These are phyloP conservation scores for Plutella xylostella DNA, from an alignment of 2,888 invertebrate genomes.

Conservation along the genomic window DNA sequence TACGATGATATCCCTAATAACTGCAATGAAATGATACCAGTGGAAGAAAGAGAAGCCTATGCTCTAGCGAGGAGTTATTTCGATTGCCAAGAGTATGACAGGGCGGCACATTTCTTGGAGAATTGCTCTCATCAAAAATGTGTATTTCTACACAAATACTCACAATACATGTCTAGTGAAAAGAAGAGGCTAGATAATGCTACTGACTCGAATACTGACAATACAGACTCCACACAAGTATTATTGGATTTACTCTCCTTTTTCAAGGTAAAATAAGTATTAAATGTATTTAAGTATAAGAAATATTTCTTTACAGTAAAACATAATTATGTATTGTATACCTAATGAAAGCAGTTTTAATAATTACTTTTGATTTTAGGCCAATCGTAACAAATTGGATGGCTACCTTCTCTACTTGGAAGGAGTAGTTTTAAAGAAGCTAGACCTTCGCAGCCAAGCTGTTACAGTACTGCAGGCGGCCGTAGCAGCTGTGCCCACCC, in stretches of 20 bases:
- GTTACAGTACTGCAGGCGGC: slow-evolving; percentile 83
- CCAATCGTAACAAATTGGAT: slow-evolving; percentile 79
- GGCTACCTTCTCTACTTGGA: slow-evolving; percentile 90
- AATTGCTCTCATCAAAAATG: slow-evolving; percentile 77
- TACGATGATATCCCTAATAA: slow-evolving; percentile 56
- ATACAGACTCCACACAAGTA: slow-evolving; percentile 53
- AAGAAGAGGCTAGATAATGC: slow-evolving; percentile 88
- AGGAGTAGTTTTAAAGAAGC: slow-evolving; percentile 89
- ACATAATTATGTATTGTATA: background rate
- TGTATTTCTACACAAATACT: slow-evolving; percentile 87
- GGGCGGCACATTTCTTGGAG: slow-evolving; percentile 84
- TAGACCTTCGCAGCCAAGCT: slow-evolving; percentile 84
- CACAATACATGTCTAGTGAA: slow-evolving; percentile 89
- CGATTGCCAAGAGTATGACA: slow-evolving; percentile 90
- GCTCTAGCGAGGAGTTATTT: slow-evolving; percentile 88
- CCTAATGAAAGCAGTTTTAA: background rate
- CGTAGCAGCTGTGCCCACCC: slow-evolving; percentile 81
- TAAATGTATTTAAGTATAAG: background rate
- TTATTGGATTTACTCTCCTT: slow-evolving; percentile 51
- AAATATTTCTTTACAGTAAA: too few relatives aligned
- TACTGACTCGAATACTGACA: slow-evolving; percentile 46
- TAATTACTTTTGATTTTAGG: slow-evolving; percentile 44
- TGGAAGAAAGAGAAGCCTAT: slow-evolving; percentile 79
- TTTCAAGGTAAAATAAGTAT: slow-evolving; percentile 40
- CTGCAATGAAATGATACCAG: slow-evolving; percentile 54